Conservation (phyloP, 35 echinoderm and acorn worm genomes). For the Stichopus chloronotus region DNA sequence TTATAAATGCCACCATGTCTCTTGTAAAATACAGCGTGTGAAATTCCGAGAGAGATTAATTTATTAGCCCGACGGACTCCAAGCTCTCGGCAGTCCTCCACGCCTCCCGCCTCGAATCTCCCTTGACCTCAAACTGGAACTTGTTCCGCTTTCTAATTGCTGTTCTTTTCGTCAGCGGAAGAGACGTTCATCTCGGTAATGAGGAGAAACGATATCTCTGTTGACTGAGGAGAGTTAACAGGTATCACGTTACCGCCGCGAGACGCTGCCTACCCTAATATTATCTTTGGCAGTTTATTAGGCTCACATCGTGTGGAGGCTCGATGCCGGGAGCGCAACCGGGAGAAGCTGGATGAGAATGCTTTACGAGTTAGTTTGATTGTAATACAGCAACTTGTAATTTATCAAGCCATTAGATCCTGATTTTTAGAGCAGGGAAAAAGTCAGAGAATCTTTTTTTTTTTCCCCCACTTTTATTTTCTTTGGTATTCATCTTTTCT, state of each 20-base stretch:
- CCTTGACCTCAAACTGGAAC: constrained; percentile 25
- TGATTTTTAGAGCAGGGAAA: neutral
- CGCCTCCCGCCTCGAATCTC: neutral
- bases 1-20: constrained; percentile 10
- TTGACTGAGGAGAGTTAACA: constrained; percentile 34
- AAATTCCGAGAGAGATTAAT: constrained; percentile 43
- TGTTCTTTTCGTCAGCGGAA: neutral
- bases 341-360: neutral
- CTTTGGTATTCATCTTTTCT: neutral
- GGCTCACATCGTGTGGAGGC: constrained; percentile 18
- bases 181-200: constrained; percentile 26
- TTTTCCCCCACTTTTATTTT: too few species aligned
- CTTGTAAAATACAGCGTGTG: constrained; percentile 10
- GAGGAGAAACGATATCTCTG: constrained; percentile 28
- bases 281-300: constrained; percentile 51
- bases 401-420: constrained; percentile 42
- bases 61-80: constrained; percentile 42
- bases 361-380: constrained; percentile 49
- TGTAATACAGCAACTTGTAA: constrained; percentile 43
- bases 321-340: constrained; percentile 10
- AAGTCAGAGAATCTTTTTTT: neutral
- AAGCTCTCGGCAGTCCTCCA: neutral
- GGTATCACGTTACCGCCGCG: constrained; percentile 37
- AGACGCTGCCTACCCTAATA: constrained; percentile 39
- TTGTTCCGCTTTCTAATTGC: constrained; percentile 33